Evolutionary conservation across 2,888 invertebrate species (phyloP).

Genomic region (Rambutsinella grinnellia): DNA sequence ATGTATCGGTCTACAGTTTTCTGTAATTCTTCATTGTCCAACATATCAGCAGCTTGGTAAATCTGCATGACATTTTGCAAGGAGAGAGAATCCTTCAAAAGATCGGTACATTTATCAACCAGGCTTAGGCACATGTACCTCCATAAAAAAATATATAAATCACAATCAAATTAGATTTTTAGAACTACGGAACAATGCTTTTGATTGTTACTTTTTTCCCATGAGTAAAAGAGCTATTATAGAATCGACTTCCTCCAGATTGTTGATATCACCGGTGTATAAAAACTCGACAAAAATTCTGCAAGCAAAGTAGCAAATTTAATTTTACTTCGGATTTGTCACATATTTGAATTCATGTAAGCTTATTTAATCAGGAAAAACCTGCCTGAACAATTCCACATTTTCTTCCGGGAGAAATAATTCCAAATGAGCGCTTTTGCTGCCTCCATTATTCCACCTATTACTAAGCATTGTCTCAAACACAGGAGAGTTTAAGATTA

Average conservation of each 20-base stretch:
- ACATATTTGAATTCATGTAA: too few relatives aligned
- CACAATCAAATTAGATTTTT: too few relatives aligned
- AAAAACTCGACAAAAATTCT: constrained; percentile 56
- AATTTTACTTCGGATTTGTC: too few relatives aligned
- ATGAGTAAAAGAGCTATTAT: constrained; percentile 51
- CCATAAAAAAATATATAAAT: too few relatives aligned
- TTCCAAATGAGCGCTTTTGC: constrained; percentile 13
- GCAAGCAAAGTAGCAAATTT: too few relatives aligned
- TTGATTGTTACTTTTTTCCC: constrained; percentile 63
- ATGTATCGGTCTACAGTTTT: constrained; percentile 60
- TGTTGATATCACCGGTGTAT: constrained; percentile 55
- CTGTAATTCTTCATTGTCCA: constrained; percentile 60
- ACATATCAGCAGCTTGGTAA: constrained; percentile 56
- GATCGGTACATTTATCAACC: constrained; percentile 49
- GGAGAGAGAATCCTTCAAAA: constrained; percentile 50
- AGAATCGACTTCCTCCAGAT: constrained; percentile 39
- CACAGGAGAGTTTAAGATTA: constrained; percentile 62
- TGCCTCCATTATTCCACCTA: constrained; percentile 49
- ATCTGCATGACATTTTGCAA: constrained; percentile 60
- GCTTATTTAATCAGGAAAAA: too few relatives aligned
- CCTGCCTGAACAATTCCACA: constrained; percentile 49
- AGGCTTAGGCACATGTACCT: constrained; percentile 58
- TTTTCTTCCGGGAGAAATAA: constrained; percentile 59
- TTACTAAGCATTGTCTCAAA: constrained; percentile 62
- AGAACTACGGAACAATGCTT: too few relatives aligned